Evolutionary conservation across 2,888 invertebrate species (phyloP).

Genomic region (Callyntrura sp.): DNA sequence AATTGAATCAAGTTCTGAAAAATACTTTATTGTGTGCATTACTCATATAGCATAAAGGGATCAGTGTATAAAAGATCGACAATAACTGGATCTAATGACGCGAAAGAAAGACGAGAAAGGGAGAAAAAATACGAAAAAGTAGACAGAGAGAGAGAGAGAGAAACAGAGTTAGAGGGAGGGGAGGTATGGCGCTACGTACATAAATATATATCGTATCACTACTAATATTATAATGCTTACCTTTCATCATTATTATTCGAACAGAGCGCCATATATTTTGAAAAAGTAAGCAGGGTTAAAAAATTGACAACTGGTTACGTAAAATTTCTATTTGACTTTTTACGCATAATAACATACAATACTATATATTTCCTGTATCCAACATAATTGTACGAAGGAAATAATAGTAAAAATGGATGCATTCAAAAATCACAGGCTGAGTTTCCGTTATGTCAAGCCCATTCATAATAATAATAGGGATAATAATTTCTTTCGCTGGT

Average conservation of each 20-base stretch:
- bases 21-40: conserved; percentile 18
- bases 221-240: conserved; percentile 10
- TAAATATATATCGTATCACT: no score
- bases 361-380: not conserved
- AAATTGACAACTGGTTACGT: conserved; percentile 33
- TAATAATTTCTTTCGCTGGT: conserved; percentile 37
- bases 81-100: conserved; percentile 78
- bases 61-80: conserved; percentile 54
- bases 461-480: conserved; percentile 20
- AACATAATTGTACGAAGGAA: not conserved
- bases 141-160: conserved; percentile 14
- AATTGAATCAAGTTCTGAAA: conserved; percentile 44
- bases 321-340: not conserved
- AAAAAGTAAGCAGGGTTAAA: conserved; percentile 20
- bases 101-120: conserved; percentile 48
- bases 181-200: not conserved
- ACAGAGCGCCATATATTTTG: no score
- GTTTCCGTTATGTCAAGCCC: conserved; percentile 65
- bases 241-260: conserved; percentile 15
- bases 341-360: conserved; percentile 8
- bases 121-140: not conserved
- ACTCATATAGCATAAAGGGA: not conserved
- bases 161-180: no score
- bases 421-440: conserved; percentile 22
- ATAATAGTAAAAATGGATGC: not conserved